Evolutionary conservation across 2,888 invertebrate genomes (phyloP).

Genomic region (Homarus gammarus): DNA sequence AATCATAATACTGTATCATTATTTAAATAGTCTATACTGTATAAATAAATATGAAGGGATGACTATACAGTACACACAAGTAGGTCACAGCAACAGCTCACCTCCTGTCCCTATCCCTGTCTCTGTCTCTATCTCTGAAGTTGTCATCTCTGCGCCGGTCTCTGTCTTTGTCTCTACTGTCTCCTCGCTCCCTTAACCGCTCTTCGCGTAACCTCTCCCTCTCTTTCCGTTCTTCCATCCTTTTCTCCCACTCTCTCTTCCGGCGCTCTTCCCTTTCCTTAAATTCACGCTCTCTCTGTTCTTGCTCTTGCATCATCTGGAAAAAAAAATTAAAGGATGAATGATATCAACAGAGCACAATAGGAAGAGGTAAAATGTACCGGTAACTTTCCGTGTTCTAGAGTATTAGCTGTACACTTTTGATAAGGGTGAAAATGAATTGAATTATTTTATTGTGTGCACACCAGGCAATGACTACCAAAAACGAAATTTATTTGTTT

Average conservation of each 20-base stretch:
- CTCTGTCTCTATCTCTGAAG: slow-evolving; percentile 62
- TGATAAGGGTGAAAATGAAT: too few relatives aligned
- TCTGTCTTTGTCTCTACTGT: slow-evolving; percentile 59
- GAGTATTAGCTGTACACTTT: too few relatives aligned
- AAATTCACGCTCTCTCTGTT: slow-evolving; percentile 66
- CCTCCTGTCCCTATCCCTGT: slow-evolving; percentile 55
- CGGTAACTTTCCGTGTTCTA: too few relatives aligned
- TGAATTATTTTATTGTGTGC: too few relatives aligned
- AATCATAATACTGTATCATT: too few relatives aligned
- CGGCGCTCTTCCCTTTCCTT: slow-evolving; percentile 70
- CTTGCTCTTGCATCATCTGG: slow-evolving; percentile 61
- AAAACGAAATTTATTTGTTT: too few relatives aligned
- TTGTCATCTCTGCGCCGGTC: slow-evolving; percentile 57
- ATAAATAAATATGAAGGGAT: too few relatives aligned
- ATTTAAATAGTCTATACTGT: too few relatives aligned
- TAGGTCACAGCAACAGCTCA: slow-evolving; percentile 3
- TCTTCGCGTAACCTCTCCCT: slow-evolving; percentile 69
- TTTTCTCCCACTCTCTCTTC: slow-evolving; percentile 72
- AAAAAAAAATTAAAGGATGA: background rate
- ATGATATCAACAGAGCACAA: background rate
- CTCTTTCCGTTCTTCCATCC: slow-evolving; percentile 74
- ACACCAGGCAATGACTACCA: too few relatives aligned
- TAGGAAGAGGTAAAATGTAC: too few relatives aligned
- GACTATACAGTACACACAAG: too few relatives aligned
- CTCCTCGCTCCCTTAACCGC: slow-evolving; percentile 60